These are phyloP conservation scores for Epinephelus cyanopodus DNA, from an alignment of 2,113 vertebrate genomes.

Conservation along the genomic window DNA sequence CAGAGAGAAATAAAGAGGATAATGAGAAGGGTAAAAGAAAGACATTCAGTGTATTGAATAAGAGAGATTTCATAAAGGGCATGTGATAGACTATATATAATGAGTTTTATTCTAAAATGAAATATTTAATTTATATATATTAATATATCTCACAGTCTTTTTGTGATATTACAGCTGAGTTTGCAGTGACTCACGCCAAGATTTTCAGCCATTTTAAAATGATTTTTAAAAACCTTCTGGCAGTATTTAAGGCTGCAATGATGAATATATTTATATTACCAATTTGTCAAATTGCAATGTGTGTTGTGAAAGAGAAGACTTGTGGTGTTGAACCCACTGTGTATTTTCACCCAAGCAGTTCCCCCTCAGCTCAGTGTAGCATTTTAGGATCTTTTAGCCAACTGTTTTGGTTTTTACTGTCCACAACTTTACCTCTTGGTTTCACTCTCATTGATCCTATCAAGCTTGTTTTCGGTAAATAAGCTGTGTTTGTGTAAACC, in stretches of 20 bases:
- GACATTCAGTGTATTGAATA: background rate
- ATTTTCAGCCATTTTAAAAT: background rate
- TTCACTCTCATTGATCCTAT: background rate
- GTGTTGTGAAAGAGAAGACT: background rate
- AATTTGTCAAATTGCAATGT: background rate
- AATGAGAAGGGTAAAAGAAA: background rate
- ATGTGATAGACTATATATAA: background rate
- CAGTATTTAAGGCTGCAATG: background rate
- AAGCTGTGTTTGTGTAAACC: background rate
- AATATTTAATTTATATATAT: background rate
- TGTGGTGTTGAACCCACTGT: background rate
- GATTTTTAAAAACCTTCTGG: background rate
- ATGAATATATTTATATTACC: background rate
- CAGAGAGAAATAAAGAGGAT: constrained; percentile 8
- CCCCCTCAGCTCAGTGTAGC: background rate
- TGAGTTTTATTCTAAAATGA: background rate
- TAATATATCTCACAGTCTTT: background rate
- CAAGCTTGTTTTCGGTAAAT: background rate
- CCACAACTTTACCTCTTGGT: background rate
- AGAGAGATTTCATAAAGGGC: background rate
- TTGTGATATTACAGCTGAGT: too few species aligned
- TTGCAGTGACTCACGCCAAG: background rate
- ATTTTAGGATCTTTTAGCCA: too few species aligned
- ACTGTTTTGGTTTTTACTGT: background rate
- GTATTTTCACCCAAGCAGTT: background rate